Percentiles rank a stretch among this genome's conserved stretches.
Evolutionary conservation across 2,113 vertebrate genomes (phyloP).

Genomic region (Bathybates hornii): DNA sequence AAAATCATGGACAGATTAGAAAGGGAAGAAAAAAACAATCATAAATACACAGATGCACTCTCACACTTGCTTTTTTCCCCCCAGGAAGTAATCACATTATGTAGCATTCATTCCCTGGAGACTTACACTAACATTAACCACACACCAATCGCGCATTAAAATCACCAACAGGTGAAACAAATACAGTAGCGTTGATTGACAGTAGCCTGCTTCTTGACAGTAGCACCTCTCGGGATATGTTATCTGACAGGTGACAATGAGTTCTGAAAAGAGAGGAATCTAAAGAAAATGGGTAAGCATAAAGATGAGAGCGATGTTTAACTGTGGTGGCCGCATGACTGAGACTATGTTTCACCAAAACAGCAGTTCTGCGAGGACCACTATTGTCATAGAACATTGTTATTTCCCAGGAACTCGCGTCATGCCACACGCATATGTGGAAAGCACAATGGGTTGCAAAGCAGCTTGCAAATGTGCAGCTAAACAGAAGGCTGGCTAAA

Average conservation of each 20-base stretch:
- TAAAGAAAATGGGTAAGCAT: fast-evolving
- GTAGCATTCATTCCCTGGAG: not conserved
- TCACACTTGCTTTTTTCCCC: not conserved
- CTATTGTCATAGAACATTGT: not conserved
- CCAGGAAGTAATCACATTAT: not conserved
- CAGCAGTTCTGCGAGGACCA: not conserved
- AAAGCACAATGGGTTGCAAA: not conserved
- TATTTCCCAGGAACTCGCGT: fast-evolving
- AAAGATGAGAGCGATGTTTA: not conserved
- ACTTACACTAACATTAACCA: not conserved
- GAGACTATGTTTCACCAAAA: not conserved
- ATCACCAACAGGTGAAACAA: not conserved
- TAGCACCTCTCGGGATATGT: not conserved
- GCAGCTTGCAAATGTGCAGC: not conserved
- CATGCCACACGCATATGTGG: not conserved
- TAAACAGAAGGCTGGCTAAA: not conserved
- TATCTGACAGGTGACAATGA: not conserved
- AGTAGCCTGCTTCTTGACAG: not conserved
- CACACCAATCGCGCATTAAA: fast-evolving
- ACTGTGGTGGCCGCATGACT: not conserved
- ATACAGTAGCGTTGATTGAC: not conserved
- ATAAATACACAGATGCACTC: not conserved
- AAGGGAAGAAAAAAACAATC: not conserved
- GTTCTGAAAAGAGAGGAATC: not conserved
- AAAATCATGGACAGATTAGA: not conserved